Base-by-base conservation (phyloP, 2,113 vertebrate genomes). In the Rhinolophus ferrumequinum region DNA sequence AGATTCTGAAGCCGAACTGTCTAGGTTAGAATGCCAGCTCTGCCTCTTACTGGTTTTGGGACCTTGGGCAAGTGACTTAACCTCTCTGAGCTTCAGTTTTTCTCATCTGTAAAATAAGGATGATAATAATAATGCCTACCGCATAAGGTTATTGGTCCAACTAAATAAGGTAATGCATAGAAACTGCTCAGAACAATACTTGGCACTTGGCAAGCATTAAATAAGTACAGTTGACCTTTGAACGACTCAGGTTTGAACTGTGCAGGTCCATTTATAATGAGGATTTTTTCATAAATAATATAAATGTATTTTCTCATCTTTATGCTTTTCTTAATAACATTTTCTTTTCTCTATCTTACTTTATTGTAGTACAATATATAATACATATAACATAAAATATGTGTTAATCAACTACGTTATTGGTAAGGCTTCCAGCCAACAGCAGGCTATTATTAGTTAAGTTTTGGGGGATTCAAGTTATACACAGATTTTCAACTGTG, bases 41-140 rank as follows among this genome's bases (percentile, higher is more conserved):
- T 93, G 41, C 47, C 73, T 30, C 50, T 85, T 67, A 21, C 76
- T 80, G 47, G 11, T 26, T 96, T 90, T 77, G 85, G 28, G 30
- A 94, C n/a, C 47, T 47, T 85, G 72, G 6, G 5, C 8, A 38
- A 72, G 33, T 85, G 35, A 82, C 47, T 67, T 91, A 84, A 90
- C 22, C 19, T 70, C 22, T 88, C 50, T 81, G 64, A 79, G 26
- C 64, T 92, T 93, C 33, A 35, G 44, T 84, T 93, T 44, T 81
- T 38, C n/a, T 94, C 76, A 54, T 84, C 91, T 93, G 28, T 77
- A 82, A 97, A 82, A 75, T 83, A 56, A 50, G 62, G 5, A 38
- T 69, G 44, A 84, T 81, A 44, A 88, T 54, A 88, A 38, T 62
- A 86, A 62, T 67, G 30, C 38, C 30, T 62, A 52, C 84, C 0